A percentile compares a stretch with the other conserved stretches of the same genome.
Conservation (phyloP, 2,797 vertebrate genomes). For the Acropternis orthonyx region DNA sequence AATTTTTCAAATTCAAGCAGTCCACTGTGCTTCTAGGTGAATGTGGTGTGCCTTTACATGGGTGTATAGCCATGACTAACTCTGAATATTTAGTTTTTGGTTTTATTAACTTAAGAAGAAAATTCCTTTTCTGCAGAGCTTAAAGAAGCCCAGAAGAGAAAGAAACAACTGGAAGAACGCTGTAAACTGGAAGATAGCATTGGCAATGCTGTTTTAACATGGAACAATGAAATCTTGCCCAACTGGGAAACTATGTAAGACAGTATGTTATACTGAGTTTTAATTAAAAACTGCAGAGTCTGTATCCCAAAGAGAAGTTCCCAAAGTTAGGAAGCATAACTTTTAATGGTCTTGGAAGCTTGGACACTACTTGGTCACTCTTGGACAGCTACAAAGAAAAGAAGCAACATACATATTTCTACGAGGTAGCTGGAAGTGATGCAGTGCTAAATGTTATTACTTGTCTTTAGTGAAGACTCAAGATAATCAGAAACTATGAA, state of each 20-base stretch:
- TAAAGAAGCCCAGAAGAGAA: conserved; percentile 91
- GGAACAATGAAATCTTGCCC: conserved; percentile 93
- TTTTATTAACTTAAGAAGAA: neutral
- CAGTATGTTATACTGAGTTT: conserved; percentile 28
- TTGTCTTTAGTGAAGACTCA: neutral
- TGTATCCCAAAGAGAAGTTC: neutral
- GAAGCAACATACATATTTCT: neutral
- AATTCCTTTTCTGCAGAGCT: conserved; percentile 77
- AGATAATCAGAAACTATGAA: neutral
- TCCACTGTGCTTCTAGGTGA: neutral
- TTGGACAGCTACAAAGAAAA: neutral
- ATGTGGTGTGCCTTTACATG: neutral
- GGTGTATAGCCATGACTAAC: neutral
- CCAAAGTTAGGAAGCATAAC: neutral
- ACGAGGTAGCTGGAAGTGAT: neutral
- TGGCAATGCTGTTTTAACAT: conserved; percentile 88
- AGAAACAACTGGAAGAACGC: conserved; percentile 89
- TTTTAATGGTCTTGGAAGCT: neutral
- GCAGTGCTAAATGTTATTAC: neutral
- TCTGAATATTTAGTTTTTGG: neutral
- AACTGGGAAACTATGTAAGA: conserved; percentile 92
- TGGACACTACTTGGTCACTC: neutral
- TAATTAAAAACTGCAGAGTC: neutral
- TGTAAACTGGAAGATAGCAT: conserved; percentile 92
- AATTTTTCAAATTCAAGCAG: neutral